phyloP scores from a whole-genome alignment of 2,797 vertebrate genomes.

The Scyliorhinus canicula region DNA sequence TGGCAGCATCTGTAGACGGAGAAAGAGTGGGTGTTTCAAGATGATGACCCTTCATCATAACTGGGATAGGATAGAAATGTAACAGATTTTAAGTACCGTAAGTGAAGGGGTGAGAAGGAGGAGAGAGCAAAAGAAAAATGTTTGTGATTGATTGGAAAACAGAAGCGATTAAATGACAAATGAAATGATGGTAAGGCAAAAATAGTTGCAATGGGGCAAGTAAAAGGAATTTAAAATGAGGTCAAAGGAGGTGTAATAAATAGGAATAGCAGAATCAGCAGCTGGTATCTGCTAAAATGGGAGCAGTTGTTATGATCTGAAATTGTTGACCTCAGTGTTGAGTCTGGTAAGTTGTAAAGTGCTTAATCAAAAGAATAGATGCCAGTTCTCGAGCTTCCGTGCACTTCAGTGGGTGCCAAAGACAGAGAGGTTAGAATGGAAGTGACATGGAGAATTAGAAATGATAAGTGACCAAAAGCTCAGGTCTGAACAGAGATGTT shows the following conservation, averaged over 20 bases:
- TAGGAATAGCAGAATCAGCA: background rate
- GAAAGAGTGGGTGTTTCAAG: background rate
- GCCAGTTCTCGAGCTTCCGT: background rate
- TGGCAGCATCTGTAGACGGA: background rate
- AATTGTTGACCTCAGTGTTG: background rate
- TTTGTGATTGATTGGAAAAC: background rate
- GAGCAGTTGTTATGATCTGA: background rate
- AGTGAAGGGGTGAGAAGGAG: background rate
- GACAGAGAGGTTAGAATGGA: background rate
- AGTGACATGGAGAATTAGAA: background rate
- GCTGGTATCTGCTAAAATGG: background rate
- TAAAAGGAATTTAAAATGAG: background rate
- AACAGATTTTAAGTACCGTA: background rate
- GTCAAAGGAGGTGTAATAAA: too few species aligned
- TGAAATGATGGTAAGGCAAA: background rate
- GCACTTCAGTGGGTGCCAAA: background rate
- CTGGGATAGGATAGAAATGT: background rate
- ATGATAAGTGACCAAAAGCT: background rate
- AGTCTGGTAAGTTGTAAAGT: background rate
- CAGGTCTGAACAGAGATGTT: background rate
- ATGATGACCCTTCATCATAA: background rate
- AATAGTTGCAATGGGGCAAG: background rate
- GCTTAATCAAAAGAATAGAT: background rate
- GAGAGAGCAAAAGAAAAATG: background rate
- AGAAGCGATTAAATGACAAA: background rate